phyloP scores from a whole-genome alignment of 2,797 vertebrate genomes.

The Salmo trutta region DNA sequence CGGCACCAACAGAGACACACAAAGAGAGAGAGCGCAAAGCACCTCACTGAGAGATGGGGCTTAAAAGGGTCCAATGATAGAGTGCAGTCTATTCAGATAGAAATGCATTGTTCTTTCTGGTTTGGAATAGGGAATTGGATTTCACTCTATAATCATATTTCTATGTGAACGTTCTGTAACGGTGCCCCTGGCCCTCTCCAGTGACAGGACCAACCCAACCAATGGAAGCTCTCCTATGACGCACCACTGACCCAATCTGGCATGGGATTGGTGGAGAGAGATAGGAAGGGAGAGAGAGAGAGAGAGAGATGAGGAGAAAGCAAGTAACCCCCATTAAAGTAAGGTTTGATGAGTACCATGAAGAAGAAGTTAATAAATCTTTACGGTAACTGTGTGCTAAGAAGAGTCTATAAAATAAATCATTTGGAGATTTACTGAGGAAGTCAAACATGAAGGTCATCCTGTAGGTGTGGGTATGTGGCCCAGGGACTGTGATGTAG shows the following conservation, averaged over 20 bases:
- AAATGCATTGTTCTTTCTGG: not conserved
- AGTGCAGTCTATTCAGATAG: not conserved
- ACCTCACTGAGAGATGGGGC: conserved; percentile 45
- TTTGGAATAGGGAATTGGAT: not conserved
- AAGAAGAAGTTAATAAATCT: not conserved
- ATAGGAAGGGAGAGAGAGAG: conserved; percentile 20
- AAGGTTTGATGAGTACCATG: not conserved
- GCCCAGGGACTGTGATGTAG: not conserved
- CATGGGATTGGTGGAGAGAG: conserved; percentile 62
- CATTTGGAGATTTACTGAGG: too few relatives aligned
- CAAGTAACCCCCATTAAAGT: conserved; percentile 50
- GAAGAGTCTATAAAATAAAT: too few relatives aligned
- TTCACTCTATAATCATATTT: conserved; percentile 43
- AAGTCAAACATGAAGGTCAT: not conserved
- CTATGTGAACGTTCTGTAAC: conserved; percentile 13
- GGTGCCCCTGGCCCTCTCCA: conserved; percentile 10
- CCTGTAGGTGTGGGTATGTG: not conserved
- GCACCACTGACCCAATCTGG: conserved; percentile 74
- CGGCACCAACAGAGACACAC: conserved; percentile 29
- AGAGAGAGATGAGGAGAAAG: conserved; percentile 22
- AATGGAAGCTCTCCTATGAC: conserved; percentile 59
- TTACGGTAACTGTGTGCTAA: not conserved
- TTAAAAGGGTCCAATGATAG: not conserved
- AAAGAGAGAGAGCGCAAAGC: conserved; percentile 27
- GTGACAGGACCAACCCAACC: conserved; percentile 50